Evolutionary conservation across 2,888 invertebrate genomes (phyloP).

Genomic region (Iphiclides podalirius): DNA sequence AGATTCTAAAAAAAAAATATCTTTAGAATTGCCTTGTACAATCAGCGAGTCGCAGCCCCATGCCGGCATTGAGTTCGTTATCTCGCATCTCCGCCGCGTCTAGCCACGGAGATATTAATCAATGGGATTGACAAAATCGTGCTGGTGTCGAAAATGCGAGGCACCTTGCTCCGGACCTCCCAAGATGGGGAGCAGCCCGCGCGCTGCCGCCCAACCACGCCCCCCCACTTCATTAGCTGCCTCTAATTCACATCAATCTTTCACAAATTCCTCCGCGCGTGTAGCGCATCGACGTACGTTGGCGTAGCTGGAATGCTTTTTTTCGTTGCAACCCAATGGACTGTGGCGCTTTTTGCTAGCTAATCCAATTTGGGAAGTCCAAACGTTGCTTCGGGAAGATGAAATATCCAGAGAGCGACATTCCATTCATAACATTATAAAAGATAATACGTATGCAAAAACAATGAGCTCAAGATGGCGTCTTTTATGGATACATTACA

Average conservation of each 20-base stretch:
- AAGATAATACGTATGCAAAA: too few relatives aligned
- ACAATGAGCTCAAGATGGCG: too few relatives aligned
- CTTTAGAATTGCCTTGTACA: background rate
- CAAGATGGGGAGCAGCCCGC: conserved; percentile 71
- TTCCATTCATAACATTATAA: too few relatives aligned
- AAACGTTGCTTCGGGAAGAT: background rate
- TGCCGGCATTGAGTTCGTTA: too few relatives aligned
- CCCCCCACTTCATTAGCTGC: conserved; percentile 66
- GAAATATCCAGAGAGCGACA: background rate
- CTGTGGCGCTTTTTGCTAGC: conserved; percentile 13
- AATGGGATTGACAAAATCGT: conserved; percentile 73
- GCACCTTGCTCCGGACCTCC: conserved; percentile 69
- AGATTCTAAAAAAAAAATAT: too few relatives aligned
- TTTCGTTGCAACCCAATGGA: conserved; percentile 4
- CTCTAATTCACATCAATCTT: conserved; percentile 71
- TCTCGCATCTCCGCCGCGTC: conserved; percentile 58
- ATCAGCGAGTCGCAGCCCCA: conserved; percentile 35
- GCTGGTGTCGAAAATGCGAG: conserved; percentile 75
- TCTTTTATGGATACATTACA: too few relatives aligned
- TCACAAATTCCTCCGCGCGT: conserved; percentile 36
- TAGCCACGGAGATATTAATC: conserved; percentile 66
- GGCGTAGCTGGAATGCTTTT: conserved; percentile 8
- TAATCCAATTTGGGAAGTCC: conserved; percentile 5
- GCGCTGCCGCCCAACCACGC: conserved; percentile 58
- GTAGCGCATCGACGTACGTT: conserved; percentile 13